Percentiles rank a stretch among this genome's conserved stretches.
These are phyloP conservation scores for Neuroscelio doddi DNA, from an alignment of 2,888 invertebrate genomes.

Conservation along the genomic window DNA sequence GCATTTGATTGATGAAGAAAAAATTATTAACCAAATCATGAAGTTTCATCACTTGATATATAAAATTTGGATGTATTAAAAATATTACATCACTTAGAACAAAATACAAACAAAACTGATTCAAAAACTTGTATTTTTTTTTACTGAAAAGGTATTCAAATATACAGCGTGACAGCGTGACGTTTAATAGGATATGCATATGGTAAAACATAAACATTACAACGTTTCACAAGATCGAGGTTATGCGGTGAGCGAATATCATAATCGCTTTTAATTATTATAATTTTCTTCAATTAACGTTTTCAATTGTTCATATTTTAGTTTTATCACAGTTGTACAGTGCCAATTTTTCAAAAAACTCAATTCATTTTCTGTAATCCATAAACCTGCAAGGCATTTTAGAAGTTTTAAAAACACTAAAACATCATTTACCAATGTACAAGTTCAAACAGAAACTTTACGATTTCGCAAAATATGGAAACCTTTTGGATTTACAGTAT, in stretches of 20 bases:
- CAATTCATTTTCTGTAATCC: constrained; percentile 46
- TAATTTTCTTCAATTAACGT: neutral
- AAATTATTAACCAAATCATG: too few species aligned
- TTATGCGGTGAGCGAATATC: constrained; percentile 24
- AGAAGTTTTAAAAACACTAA: constrained; percentile 46
- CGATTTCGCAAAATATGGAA: constrained; percentile 74
- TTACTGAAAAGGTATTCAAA: too few species aligned
- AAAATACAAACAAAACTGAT: too few species aligned
- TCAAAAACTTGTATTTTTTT: too few species aligned
- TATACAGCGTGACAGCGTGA: too few species aligned
- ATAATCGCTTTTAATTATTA: neutral
- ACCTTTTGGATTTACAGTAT: constrained; percentile 79
- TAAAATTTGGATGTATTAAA: too few species aligned
- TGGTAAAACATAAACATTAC: neutral
- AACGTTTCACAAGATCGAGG: constrained; percentile 14
- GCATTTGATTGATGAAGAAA: too few species aligned
- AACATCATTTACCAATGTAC: constrained; percentile 36
- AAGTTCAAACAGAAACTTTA: constrained; percentile 72
- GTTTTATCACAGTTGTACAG: constrained; percentile 56
- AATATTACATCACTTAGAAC: too few species aligned
- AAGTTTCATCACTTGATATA: too few species aligned
- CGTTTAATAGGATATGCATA: neutral
- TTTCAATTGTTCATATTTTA: constrained; percentile 31
- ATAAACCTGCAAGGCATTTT: constrained; percentile 50
- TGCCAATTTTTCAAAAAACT: constrained; percentile 50